Conservation (phyloP, 2,113 vertebrate species). For the Lynx canadensis region DNA sequence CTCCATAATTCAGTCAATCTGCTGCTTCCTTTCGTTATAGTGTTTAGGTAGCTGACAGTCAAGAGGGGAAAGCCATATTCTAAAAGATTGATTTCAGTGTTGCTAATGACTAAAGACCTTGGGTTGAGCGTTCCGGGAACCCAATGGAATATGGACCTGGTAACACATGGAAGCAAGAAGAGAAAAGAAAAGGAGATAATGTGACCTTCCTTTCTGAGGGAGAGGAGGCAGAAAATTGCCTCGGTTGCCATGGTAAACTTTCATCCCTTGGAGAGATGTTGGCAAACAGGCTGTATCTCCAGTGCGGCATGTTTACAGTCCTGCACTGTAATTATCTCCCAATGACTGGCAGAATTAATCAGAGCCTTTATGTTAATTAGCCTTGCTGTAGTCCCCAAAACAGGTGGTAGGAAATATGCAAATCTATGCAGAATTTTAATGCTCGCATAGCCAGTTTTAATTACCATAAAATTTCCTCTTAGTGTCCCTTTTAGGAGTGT, state of each 20-base stretch:
- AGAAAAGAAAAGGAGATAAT: conserved; percentile 82
- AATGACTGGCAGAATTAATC: conserved; percentile 98
- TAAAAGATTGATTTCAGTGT: conserved; percentile 79
- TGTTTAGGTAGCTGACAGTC: conserved; percentile 60
- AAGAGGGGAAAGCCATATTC: conserved; percentile 74
- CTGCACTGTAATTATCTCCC: conserved; percentile 91
- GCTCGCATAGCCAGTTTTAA: conserved; percentile 95
- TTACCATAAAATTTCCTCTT: conserved; percentile 92
- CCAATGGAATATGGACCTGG: conserved; percentile 79
- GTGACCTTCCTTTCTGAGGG: conserved; percentile 87
- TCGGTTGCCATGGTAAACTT: conserved; percentile 91
- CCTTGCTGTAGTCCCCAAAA: conserved; percentile 96
- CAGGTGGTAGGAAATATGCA: conserved; percentile 99
- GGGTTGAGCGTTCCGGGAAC: conserved; percentile 77
- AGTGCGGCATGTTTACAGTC: conserved; percentile 91
- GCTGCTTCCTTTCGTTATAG: conserved; percentile 62
- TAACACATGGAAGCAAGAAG: conserved; percentile 82
- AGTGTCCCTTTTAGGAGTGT: conserved; percentile 49
- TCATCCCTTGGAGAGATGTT: conserved; percentile 89
- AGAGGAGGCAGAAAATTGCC: conserved; percentile 87
- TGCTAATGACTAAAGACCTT: conserved; percentile 80
- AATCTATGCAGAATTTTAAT: conserved; percentile 99
- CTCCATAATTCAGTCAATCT: conserved; percentile 60
- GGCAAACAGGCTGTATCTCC: conserved; percentile 90
- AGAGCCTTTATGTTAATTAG: conserved; percentile 99